Conservation (phyloP, 2,113 vertebrate genomes). For the Aphyosemion australe region DNA sequence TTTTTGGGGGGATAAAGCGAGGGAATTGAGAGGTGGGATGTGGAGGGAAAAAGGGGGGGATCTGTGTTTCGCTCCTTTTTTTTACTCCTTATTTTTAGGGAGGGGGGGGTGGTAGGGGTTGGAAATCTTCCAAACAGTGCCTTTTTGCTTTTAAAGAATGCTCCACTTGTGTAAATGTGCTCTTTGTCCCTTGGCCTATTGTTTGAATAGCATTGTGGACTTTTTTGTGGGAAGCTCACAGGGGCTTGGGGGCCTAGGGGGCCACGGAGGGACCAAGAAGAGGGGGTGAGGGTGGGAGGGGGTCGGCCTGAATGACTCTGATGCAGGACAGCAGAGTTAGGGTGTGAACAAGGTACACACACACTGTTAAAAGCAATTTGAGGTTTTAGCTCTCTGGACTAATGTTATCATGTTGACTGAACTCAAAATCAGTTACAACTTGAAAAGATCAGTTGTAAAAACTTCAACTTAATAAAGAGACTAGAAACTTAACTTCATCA, state of each 20-base stretch:
- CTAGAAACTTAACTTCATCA: no score
- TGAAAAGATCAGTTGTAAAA: no score
- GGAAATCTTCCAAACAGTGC: conserved; percentile 87
- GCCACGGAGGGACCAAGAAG: conserved; percentile 59
- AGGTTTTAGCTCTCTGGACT: no score
- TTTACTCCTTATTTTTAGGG: conserved; percentile 32
- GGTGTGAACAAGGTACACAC: conserved; percentile 76
- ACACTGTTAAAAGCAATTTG: no score
- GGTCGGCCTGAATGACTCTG: conserved; percentile 82
- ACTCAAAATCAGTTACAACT: no score
- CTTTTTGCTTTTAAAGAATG: conserved; percentile 87
- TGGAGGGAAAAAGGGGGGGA: conserved; percentile 45
- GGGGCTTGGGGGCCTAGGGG: conserved; percentile 71
- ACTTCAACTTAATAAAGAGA: no score
- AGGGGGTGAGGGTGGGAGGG: conserved; percentile 4
- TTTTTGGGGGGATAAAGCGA: conserved; percentile 45
- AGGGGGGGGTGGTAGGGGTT: conserved; percentile 41
- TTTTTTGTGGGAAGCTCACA: conserved; percentile 79
- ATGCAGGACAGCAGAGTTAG: conserved; percentile 75
- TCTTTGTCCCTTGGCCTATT: conserved; percentile 89
- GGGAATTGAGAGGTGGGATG: conserved; percentile 62
- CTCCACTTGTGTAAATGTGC: conserved; percentile 91
- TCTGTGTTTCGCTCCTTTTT: conserved; percentile 27
- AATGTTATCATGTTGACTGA: no score
- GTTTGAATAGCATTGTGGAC: conserved; percentile 89